These are phyloP conservation scores for Tolypeutes matacus DNA, from an alignment of 2,797 vertebrate species.

Conservation along the genomic window DNA sequence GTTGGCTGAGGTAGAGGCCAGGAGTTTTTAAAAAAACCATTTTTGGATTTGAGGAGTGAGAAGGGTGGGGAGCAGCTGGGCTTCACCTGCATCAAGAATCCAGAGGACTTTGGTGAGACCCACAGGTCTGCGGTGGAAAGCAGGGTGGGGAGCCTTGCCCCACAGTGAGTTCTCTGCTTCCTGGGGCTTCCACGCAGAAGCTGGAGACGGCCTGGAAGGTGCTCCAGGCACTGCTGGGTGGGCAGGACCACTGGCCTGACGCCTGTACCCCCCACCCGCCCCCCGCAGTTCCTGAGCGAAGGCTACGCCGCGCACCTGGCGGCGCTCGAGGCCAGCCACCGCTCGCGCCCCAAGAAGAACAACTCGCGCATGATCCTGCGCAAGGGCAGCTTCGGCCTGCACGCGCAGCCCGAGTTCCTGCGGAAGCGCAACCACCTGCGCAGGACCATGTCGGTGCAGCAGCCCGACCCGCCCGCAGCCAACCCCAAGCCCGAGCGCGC, in stretches of 20 bases:
- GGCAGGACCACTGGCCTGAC: background rate
- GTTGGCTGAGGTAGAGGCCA: background rate
- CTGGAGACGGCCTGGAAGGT: background rate
- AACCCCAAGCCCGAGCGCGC: constrained; percentile 98
- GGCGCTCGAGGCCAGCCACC: constrained; percentile 94
- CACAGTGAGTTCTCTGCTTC: background rate
- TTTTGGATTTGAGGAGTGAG: background rate
- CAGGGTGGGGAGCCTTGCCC: accelerated
- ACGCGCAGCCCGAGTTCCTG: constrained; percentile 97
- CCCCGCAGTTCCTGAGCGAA: constrained; percentile 95
- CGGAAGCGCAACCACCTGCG: constrained; percentile 97
- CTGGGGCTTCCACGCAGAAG: background rate
- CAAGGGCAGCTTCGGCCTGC: constrained; percentile 97
- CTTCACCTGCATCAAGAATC: too few relatives aligned
- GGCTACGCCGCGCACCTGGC: constrained; percentile 97
- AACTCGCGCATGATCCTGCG: constrained; percentile 96
- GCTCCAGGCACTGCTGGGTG: background rate
- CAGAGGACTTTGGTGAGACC: background rate
- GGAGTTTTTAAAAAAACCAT: too few relatives aligned
- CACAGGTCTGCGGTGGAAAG: background rate
- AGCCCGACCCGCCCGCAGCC: constrained; percentile 94
- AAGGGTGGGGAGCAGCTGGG: background rate
- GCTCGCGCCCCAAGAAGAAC: constrained; percentile 96
- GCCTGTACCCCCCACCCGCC: background rate
- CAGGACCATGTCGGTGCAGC: constrained; percentile 98